Conservation (phyloP, 2,888 invertebrate genomes). For the Stegana nigrithorax region DNA sequence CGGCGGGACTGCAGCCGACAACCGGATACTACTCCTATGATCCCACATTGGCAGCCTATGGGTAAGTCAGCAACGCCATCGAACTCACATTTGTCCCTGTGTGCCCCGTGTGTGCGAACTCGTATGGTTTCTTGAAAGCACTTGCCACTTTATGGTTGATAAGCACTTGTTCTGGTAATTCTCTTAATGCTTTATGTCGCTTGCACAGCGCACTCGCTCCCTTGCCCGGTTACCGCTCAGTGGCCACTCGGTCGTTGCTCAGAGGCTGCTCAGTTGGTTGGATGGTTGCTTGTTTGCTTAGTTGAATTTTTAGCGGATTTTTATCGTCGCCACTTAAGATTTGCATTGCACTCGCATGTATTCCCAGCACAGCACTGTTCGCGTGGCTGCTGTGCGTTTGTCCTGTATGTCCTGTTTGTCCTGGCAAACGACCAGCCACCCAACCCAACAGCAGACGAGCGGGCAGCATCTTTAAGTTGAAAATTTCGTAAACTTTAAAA, state of each 20-base stretch:
- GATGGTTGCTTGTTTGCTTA: no score
- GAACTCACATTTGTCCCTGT: no score
- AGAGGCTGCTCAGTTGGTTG: no score
- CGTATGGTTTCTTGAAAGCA: not conserved
- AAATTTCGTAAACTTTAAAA: not conserved
- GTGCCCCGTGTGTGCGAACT: no score
- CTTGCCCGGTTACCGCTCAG: no score
- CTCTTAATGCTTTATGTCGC: no score
- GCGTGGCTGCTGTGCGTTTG: constrained; percentile 28
- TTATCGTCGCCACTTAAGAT: constrained; percentile 48
- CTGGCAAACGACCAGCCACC: no score
- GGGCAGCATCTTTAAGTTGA: not conserved
- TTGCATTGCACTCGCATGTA: constrained; percentile 28
- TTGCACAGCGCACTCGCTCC: no score
- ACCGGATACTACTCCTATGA: constrained; percentile 94
- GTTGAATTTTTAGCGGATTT: constrained; percentile 33
- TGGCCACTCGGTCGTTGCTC: no score
- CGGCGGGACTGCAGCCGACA: constrained; percentile 89
- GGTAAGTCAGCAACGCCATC: no score
- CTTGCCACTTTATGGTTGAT: constrained; percentile 3
- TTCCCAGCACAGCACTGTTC: constrained; percentile 33
- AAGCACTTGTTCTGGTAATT: constrained; percentile 5
- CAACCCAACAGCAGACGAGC: no score
- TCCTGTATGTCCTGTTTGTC: constrained; percentile 24
- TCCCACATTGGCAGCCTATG: constrained; percentile 87